Conservation (phyloP, 2,797 vertebrate species). For the Pseudochirops corinnae region DNA sequence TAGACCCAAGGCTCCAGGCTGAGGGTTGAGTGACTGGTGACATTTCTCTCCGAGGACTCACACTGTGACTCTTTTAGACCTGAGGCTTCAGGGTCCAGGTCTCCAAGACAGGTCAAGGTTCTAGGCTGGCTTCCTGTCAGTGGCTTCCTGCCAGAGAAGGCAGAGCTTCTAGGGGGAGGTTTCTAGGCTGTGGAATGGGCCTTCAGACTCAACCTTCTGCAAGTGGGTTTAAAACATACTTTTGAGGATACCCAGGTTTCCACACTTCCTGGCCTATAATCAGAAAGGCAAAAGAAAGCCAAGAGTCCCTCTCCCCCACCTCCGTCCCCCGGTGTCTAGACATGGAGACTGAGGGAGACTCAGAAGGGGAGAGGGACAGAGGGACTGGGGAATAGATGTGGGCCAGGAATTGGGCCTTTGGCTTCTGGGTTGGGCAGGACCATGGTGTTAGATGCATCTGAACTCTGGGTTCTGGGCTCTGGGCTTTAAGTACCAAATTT, state of each 20-base stretch:
- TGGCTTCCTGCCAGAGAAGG: background rate
- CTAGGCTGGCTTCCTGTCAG: no score
- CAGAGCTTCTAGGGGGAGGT: background rate
- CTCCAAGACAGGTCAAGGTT: no score
- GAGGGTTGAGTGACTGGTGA: background rate
- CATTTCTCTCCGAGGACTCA: background rate
- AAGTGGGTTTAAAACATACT: background rate
- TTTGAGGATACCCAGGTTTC: background rate
- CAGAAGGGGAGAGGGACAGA: background rate
- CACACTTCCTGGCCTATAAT: background rate
- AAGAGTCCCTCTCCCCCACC: background rate
- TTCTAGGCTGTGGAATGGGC: background rate
- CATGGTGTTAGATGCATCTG: background rate
- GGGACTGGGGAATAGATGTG: background rate
- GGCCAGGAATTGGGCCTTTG: background rate
- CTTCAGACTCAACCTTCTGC: background rate
- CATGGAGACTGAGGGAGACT: background rate
- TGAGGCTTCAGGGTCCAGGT: background rate
- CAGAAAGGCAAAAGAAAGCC: background rate
- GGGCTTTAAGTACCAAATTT: background rate
- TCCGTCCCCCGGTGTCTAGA: background rate
- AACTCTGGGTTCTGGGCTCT: background rate
- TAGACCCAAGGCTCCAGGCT: background rate
- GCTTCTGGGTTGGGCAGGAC: background rate
- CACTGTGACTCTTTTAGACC: background rate